Base-by-base conservation (phyloP, 2,113 vertebrate species). In the Mastomys coucha region DNA sequence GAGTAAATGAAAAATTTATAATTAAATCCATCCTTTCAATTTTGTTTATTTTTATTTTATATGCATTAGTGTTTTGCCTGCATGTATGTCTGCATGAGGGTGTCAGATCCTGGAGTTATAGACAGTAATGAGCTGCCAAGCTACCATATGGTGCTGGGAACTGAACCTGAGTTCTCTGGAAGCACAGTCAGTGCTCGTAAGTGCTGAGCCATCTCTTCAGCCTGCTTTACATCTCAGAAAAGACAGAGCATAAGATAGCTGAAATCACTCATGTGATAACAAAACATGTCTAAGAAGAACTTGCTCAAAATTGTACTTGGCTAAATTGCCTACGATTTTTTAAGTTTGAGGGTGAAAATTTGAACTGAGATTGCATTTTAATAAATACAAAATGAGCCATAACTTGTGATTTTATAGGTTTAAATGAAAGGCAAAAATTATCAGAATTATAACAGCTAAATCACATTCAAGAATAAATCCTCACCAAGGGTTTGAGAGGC, bases 231-330 rank as follows among this genome's bases (percentile, higher is more conserved):
- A 70, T 70, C 45, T 36, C 31, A 72, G 63, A 78, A 93, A 92
- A 92, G 22, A 73, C 20, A 2, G 36, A 49, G 28, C 42, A 69
- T 49, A 92, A 69, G 77, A 63, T 0, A 89, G 33, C 63, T 91
- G 5, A 63, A 95, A 86, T 91, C 49, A 94, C 33, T 77, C 73
- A 33, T 26, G 5, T 95, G 36, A 92, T 1, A 51, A 88, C 53
- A 86, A 80, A 92, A 93, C 20, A 86, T 14, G 81, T 72, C 67
- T 77, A 70, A 88, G 51, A 95, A 92, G 45, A 95, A 96, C 92
- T 86, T 58, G 20, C 60, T 94, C 65, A 92, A 73, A 92, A 81
- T 7, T 56, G 20, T 81, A 88, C 88, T 88, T 92, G 92, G 72
- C 60, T 77, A 88, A 69, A 82, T 95, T 75, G 5, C 4, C 31